These are phyloP conservation scores for Bombus polaris DNA, from an alignment of 1,140 invertebrate genomes.

Conservation along the genomic window DNA sequence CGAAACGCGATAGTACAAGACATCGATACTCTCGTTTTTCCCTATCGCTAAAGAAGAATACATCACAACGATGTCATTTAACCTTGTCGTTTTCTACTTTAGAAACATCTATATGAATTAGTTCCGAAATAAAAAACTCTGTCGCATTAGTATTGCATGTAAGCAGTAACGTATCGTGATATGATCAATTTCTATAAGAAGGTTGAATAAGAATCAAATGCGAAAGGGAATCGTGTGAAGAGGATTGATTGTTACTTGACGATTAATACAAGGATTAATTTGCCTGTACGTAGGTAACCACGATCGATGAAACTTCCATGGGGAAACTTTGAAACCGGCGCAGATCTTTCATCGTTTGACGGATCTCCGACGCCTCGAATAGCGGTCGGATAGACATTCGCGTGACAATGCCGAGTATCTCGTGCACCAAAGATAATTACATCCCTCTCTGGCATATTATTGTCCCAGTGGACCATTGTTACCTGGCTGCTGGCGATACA, in stretches of 20 bases:
- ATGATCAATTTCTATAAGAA: too few species aligned
- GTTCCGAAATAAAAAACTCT: background rate
- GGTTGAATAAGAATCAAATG: too few species aligned
- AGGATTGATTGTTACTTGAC: too few species aligned
- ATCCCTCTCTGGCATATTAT: conserved; percentile 67
- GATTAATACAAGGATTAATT: background rate
- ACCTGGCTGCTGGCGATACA: conserved; percentile 52
- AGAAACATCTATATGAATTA: background rate
- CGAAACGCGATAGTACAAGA: background rate
- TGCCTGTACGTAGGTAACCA: background rate
- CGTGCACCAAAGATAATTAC: conserved; percentile 65
- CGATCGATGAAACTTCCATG: background rate
- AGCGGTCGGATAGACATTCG: conserved; percentile 42
- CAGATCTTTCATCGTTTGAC: conserved; percentile 60
- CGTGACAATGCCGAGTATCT: conserved; percentile 61
- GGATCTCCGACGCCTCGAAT: conserved; percentile 32
- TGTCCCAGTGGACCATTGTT: conserved; percentile 63
- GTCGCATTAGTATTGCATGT: too few species aligned
- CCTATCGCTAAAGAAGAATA: background rate
- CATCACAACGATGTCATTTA: background rate
- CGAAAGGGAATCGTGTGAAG: too few species aligned
- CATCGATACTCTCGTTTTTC: background rate
- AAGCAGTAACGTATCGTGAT: too few species aligned
- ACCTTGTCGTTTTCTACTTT: background rate
- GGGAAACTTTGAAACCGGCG: conserved; percentile 21